These are phyloP conservation scores for Drosophila suboccidentalis DNA, from an alignment of 2,888 invertebrate genomes.

Conservation along the genomic window DNA sequence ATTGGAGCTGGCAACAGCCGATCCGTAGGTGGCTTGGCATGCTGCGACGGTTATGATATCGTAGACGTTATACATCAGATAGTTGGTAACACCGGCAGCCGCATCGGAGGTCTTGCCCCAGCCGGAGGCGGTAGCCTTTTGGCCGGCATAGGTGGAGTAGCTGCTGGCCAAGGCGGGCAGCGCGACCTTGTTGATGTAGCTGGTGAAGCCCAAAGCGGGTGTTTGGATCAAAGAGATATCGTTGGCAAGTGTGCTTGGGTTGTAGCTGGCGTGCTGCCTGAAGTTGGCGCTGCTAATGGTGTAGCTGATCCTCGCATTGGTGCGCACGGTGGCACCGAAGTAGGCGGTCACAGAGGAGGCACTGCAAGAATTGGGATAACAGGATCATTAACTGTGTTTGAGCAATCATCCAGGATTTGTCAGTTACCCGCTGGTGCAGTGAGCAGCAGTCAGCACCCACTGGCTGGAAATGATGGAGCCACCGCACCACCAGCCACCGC, in stretches of 20 bases:
- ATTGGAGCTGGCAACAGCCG: conserved; percentile 28
- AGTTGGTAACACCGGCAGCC: conserved; percentile 50
- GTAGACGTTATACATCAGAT: conserved; percentile 76
- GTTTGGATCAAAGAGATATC: conserved; percentile 75
- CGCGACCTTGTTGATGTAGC: conserved; percentile 42
- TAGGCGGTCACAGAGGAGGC: conserved; percentile 56
- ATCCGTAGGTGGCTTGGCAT: conserved; percentile 70
- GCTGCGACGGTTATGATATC: conserved; percentile 74
- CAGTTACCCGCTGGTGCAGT: conserved; percentile 61
- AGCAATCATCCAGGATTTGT: neutral
- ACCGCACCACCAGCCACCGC: conserved; percentile 59
- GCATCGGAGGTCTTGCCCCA: conserved; percentile 84
- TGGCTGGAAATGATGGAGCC: conserved; percentile 61
- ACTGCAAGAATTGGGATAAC: neutral
- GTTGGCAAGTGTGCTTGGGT: conserved; percentile 39
- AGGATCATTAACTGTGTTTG: neutral
- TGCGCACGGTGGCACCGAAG: conserved; percentile 68
- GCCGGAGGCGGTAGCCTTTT: conserved; percentile 84
- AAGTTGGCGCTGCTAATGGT: conserved; percentile 55
- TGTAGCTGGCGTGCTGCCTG: conserved; percentile 63
- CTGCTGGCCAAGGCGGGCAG: conserved; percentile 50
- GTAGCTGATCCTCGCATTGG: conserved; percentile 50
- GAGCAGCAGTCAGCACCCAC: conserved; percentile 71
- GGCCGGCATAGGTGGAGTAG: conserved; percentile 73
- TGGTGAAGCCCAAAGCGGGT: conserved; percentile 43